phyloP scores from a whole-genome alignment of 2,113 vertebrate genomes.

The Tupaia chinensis region DNA sequence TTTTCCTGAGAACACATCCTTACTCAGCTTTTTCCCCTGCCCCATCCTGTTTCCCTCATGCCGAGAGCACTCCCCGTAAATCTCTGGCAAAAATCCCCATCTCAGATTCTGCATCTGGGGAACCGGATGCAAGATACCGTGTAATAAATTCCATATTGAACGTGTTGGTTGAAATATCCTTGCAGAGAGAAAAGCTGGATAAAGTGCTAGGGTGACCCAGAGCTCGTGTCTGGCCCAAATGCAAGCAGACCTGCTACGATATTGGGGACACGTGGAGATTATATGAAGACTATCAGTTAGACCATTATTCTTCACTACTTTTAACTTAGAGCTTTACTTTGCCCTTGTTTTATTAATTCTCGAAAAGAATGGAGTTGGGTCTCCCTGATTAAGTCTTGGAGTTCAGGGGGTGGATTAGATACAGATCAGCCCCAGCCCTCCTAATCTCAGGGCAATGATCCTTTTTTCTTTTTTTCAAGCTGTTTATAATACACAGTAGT shows the following conservation, averaged over 20 bases:
- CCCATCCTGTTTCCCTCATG: background rate
- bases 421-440: background rate
- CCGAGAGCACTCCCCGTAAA: background rate
- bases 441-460: background rate
- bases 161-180: background rate
- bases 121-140: background rate
- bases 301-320: background rate
- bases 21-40: background rate
- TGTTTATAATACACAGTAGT: background rate
- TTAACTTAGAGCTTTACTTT: background rate
- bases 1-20: background rate
- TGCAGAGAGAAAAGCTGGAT: slow-evolving; percentile 7
- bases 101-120: background rate
- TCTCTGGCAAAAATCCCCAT: background rate
- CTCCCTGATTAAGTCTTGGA: background rate
- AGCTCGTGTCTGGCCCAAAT: background rate
- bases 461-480: background rate
- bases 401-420: background rate
- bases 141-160: background rate
- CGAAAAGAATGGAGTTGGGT: background rate
- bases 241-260: background rate
- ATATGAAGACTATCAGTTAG: background rate
- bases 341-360: slow-evolving; percentile 9
- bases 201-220: background rate
- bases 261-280: rapidly evolving